A percentile compares a stretch with the other conserved stretches of the same genome.
Conservation (phyloP, 2,113 vertebrate genomes). For the Spilogale gracilis region DNA sequence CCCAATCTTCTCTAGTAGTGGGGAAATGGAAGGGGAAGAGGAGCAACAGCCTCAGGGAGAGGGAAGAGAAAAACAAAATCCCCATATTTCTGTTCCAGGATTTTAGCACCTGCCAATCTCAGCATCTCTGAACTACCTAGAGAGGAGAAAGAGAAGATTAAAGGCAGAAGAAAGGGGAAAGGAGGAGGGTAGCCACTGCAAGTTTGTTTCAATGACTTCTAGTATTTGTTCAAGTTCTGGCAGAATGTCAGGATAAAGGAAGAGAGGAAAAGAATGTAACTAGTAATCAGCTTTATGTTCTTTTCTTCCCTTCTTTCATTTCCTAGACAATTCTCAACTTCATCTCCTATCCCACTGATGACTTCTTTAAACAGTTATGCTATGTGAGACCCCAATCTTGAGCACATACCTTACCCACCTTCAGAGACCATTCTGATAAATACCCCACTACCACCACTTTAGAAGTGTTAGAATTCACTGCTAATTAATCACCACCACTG, state of each 20-base stretch:
- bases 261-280: neutral
- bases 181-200: neutral
- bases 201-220: neutral
- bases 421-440: neutral
- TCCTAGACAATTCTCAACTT: neutral
- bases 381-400: neutral
- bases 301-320: neutral
- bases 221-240: neutral
- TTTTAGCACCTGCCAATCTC: neutral
- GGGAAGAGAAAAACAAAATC: neutral
- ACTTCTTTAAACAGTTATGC: neutral
- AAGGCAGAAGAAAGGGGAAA: neutral
- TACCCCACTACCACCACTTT: neutral
- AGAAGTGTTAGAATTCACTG: neutral
- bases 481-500: neutral
- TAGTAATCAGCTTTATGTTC: neutral
- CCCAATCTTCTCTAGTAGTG: neutral
- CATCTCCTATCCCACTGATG: neutral
- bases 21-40: neutral
- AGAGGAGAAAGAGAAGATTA: neutral
- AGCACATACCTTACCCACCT: neutral
- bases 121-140: neutral
- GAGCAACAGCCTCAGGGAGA: neutral
- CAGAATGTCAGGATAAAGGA: neutral
- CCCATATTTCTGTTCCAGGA: neutral